Percentiles rank a stretch among this genome's conserved stretches.
Conservation (phyloP, 2,888 invertebrate genomes). For the Stegana nigrithorax region DNA sequence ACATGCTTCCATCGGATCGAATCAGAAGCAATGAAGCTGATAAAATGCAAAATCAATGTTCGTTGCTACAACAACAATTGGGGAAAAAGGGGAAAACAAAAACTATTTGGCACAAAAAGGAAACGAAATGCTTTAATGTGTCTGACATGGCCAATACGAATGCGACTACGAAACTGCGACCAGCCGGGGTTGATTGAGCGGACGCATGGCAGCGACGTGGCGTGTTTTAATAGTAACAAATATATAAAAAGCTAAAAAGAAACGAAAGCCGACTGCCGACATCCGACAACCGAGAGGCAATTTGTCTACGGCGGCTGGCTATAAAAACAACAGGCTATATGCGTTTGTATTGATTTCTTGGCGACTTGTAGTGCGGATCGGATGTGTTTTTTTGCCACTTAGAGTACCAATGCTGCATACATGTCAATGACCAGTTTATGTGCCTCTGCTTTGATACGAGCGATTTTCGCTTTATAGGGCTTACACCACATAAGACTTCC, state of each 20-base stretch:
- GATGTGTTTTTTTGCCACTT: slow-evolving; percentile 30
- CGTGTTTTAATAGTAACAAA: background rate
- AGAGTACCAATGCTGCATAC: slow-evolving; percentile 36
- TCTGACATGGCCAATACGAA: background rate
- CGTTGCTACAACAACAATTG: slow-evolving; percentile 5
- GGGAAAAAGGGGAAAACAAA: slow-evolving; percentile 9
- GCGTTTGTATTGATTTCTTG: slow-evolving; percentile 17
- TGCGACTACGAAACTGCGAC: background rate
- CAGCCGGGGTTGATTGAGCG: slow-evolving; percentile 8
- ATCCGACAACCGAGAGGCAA: background rate
- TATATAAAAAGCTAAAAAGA: background rate
- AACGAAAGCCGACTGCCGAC: background rate
- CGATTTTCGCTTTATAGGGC: too few species aligned
- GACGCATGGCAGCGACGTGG: background rate
- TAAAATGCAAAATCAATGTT: slow-evolving; percentile 62
- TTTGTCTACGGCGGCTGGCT: too few species aligned
- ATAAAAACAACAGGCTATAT: too few species aligned
- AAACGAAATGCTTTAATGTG: slow-evolving; percentile 32
- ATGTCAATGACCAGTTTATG: slow-evolving; percentile 56
- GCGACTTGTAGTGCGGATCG: background rate
- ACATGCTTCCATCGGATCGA: too few species aligned
- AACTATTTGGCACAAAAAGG: slow-evolving; percentile 14
- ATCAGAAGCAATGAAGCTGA: slow-evolving; percentile 43
- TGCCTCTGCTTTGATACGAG: too few species aligned
- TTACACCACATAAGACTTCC: too few species aligned